Percentiles rank a stretch among this genome's conserved stretches.
Conservation (phyloP, 1,140 invertebrate genomes). For the Drosophila sechellia region DNA sequence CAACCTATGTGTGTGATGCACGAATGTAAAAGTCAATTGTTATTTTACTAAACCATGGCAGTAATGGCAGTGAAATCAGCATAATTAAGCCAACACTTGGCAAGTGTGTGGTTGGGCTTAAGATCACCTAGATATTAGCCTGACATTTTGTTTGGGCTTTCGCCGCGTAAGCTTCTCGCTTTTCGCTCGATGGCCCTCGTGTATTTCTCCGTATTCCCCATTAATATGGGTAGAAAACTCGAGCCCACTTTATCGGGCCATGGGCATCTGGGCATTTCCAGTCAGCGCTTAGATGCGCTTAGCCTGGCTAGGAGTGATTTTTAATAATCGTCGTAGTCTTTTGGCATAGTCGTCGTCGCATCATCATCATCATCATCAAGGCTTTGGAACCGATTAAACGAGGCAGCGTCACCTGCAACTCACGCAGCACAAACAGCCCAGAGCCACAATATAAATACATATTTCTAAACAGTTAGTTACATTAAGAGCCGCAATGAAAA, state of each 20-base stretch:
- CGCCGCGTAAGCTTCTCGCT: constrained; percentile 14
- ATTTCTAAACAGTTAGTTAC: constrained; percentile 83
- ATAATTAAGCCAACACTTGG: background rate
- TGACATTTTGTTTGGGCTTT: constrained; percentile 15
- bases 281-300: constrained; percentile 72
- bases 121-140: constrained; percentile 4
- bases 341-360: background rate
- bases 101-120: background rate
- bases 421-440: background rate
- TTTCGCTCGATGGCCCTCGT: background rate
- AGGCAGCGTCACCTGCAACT: constrained; percentile 63
- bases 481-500: constrained; percentile 82
- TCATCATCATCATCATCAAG: constrained; percentile 45
- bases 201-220: constrained; percentile 13
- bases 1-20: no score
- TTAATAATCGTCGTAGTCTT: constrained; percentile 62
- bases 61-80: constrained; percentile 1
- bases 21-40: no score
- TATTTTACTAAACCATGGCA: no score
- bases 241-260: constrained; percentile 53
- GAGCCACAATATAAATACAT: constrained; percentile 60
- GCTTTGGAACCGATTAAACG: constrained; percentile 62
- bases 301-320: constrained; percentile 72
- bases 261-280: constrained; percentile 56
- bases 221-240: constrained; percentile 34